Evolutionary conservation across 2,113 vertebrate genomes (phyloP).

Genomic region (Megatriorchis doriae): DNA sequence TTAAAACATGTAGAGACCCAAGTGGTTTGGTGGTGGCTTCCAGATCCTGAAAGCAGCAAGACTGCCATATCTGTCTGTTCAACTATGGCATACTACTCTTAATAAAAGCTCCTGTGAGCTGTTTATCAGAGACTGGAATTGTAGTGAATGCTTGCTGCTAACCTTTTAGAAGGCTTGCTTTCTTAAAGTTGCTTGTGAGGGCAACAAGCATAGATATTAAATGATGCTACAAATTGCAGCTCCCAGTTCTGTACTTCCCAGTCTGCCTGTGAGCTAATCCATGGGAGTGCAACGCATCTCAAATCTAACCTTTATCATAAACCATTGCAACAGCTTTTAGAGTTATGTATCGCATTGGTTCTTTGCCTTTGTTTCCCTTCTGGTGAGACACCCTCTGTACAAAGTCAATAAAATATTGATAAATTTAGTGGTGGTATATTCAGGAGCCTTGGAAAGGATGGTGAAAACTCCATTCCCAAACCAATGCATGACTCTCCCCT

Average conservation of each 20-base stretch:
- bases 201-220: neutral
- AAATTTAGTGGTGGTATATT: neutral
- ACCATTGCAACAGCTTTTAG: neutral
- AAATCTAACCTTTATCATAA: neutral
- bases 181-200: neutral
- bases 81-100: neutral
- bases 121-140: neutral
- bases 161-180: neutral
- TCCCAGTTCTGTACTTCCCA: neutral
- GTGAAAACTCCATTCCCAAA: neutral
- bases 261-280: neutral
- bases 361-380: neutral
- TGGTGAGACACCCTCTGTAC: neutral
- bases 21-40: neutral
- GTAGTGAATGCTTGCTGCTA: neutral
- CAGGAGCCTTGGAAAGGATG: neutral
- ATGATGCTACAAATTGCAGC: neutral
- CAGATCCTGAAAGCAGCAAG: neutral
- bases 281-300: neutral
- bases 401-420: neutral
- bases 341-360: neutral
- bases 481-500: neutral
- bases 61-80: neutral
- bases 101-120: neutral
- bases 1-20: neutral